Evolutionary conservation across 2,888 invertebrate species (phyloP), one percentile per base, ranked within the genome.

Genomic region (Drosophila hamatofila): DNA sequence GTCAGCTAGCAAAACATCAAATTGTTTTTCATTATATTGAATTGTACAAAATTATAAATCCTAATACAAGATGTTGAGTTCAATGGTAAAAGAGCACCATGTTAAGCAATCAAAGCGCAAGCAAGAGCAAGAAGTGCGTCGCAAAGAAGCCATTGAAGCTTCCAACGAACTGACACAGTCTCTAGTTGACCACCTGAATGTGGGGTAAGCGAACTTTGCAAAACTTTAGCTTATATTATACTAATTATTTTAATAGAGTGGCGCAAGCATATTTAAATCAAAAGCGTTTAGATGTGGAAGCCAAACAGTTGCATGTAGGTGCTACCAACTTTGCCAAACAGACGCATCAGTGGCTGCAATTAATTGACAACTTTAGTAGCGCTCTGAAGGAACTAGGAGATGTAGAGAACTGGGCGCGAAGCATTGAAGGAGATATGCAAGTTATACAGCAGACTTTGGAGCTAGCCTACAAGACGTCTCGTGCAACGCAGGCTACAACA

Each of bases 231-330:
- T 12, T 21, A 14, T 14, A 12, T 11, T 44, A 8, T 16, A n/a
- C 3, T 27, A 8, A 0, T 30, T 30, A 49, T 25, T 49, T 41
- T 83, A 11, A 42, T 39, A 77, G 98, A 14, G 99, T 99, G 5
- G 98, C 99, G 0, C 98, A 99, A 93, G 99, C 99, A 0, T 99
- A 99, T 92, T 94, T 99, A 48, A 99, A 99, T 93, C 99, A 99
- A 93, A 99, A 99, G 92, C 96, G 98, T 90, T 94, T 99, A 61
- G 99, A 99, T 93, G 97, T 98, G 2, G 99, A 99, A 94, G 98
- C 99, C 0, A 99, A 99, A 92, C 96, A 98, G 78, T 94, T 99
- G 56, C 98, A 99, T 90, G 95, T 96, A 72, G 98, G 98, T 90
- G 98, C 99, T 8, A 96, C 97, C 7, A 97, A 97, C 91, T 98